These are phyloP conservation scores for Gibbula magus DNA, from an alignment of 2,888 invertebrate species.

Conservation along the genomic window DNA sequence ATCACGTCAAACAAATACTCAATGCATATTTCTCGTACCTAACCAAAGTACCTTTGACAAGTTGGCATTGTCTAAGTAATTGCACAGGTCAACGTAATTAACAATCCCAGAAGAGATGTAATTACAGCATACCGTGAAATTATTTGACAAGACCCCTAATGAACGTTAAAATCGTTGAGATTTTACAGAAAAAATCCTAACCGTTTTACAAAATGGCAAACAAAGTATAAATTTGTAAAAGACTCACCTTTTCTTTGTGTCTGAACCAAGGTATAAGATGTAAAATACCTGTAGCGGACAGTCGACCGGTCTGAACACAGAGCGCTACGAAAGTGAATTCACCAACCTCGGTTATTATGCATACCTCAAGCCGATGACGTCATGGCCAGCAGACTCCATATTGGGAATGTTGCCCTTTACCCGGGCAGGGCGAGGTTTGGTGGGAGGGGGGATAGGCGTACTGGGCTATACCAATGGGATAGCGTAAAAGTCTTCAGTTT, in stretches of 20 bases:
- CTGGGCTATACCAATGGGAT: background rate
- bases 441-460: background rate
- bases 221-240: background rate
- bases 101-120: no score
- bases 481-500: background rate
- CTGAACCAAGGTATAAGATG: conserved; percentile 31
- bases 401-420: conserved; percentile 28
- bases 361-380: conserved; percentile 45
- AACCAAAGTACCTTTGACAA: no score
- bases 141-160: no score
- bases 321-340: conserved; percentile 50
- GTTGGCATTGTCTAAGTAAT: no score
- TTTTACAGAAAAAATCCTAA: no score
- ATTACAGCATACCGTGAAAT: no score
- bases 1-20: no score
- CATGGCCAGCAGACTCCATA: conserved; percentile 36
- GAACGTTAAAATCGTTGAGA: no score
- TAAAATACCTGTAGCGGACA: conserved; percentile 29
- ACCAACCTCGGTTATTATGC: conserved; percentile 38
- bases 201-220: background rate
- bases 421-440: conserved; percentile 4
- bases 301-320: conserved; percentile 45
- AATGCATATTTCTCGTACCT: no score
- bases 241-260: conserved; percentile 35
- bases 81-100: no score